Evolutionary conservation across 2,888 invertebrate species (phyloP), one percentile per base, ranked within the genome.

Genomic region (Hetaerina titia): DNA sequence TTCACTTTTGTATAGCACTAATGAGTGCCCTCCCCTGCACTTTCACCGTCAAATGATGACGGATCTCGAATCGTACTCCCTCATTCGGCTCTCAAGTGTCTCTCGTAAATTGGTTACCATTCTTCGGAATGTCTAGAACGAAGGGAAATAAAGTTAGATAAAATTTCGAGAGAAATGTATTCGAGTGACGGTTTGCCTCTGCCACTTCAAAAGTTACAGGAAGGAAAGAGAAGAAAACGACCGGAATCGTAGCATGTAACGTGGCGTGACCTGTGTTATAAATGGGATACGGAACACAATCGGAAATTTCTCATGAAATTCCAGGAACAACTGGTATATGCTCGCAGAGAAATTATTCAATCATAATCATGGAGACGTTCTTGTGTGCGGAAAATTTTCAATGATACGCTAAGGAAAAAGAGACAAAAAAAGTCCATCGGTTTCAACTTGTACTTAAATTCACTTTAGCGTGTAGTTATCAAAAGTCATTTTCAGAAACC

Each of bases 41-140:
- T 92, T 69, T 69, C 92, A 64, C 92, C 69, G 69, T 92, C 69
- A 69, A 92, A 92, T 92, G 56, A 92, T 92, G 92, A 64, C 69
- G 92, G 56, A n/a, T 45, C 69, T 56, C n/a, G 74, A 92, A 69
- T n/a, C 64, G 31, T 31, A 81, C 25, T 81, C 31, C 22, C 31
- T 81, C 81, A 31, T 81, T 25, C 81, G 4, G 81, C 31, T 31
- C 81, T 45, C 45, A 45, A 13, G 81, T 31, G 81, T 81, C 81
- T 81, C 81, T 31, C 81, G 22, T 81, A 81, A 81, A 81, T 31
- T 81, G 81, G 81, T 81, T 31, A 11, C 15, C 81, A 81, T 81
- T 81, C 5, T 81, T 81, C 81, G 81, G 81, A 81, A 31, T 81
- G 31, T 31, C 25, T 81, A 31, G 31, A 81, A 81, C 11, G 81